Evolutionary conservation across 64 coral and sea anemone species (phyloP).

Genomic region (Cladopsammia gracilis): DNA sequence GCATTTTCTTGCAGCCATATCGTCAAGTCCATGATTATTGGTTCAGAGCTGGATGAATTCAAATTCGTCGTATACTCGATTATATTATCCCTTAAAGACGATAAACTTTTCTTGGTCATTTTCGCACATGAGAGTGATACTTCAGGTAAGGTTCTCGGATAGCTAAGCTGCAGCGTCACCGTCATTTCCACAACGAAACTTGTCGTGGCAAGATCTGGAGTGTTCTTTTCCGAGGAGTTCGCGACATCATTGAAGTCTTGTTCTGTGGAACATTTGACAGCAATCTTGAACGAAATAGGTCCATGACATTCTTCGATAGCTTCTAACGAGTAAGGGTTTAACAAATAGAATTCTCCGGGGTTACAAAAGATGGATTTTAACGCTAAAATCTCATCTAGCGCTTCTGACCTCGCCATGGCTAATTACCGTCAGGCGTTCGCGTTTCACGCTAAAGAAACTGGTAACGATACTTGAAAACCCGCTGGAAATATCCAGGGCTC

Average conservation of each 20-base stretch:
- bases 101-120: constrained; percentile 62
- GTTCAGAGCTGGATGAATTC: not conserved
- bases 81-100: constrained; percentile 35
- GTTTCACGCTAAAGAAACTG: constrained; percentile 11
- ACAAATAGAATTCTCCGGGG: constrained; percentile 53
- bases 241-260: not conserved
- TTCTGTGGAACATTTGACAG: not conserved
- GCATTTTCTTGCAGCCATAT: constrained; percentile 87
- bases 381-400: constrained; percentile 36
- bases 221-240: not conserved
- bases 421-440: constrained; percentile 15
- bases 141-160: constrained; percentile 73
- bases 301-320: not conserved
- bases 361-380: constrained; percentile 71
- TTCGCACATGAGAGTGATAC: constrained; percentile 84
- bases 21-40: constrained; percentile 79
- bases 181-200: constrained; percentile 48
- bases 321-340: not conserved
- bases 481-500: constrained; percentile 1
- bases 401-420: constrained; percentile 2
- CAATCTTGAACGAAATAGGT: constrained; percentile 24
- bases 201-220: not conserved
- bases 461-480: not conserved
- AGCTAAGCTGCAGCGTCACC: constrained; percentile 41
- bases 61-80: constrained; percentile 38